Conservation (phyloP, 1,140 invertebrate genomes). For the Zaprionus kolodkinae region DNA sequence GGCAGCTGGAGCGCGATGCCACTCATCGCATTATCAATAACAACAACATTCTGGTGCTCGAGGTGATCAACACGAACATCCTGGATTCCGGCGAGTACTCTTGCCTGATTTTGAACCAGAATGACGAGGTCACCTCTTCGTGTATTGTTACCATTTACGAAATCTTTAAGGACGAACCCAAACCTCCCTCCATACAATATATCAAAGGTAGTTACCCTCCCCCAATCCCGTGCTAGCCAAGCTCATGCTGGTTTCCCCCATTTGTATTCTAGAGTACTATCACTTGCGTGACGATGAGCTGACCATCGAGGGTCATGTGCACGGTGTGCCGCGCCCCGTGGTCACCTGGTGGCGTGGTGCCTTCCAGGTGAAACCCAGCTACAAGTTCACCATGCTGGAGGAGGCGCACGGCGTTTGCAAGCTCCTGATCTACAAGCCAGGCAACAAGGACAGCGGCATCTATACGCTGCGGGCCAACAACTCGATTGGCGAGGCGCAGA, state of each 20-base stretch:
- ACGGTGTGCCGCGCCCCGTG: constrained; percentile 75
- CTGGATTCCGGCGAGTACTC: constrained; percentile 90
- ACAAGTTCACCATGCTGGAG: constrained; percentile 82
- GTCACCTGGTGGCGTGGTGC: constrained; percentile 79
- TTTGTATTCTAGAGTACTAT: constrained; percentile 76
- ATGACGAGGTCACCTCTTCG: constrained; percentile 89
- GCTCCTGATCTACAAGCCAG: constrained; percentile 87
- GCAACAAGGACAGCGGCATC: constrained; percentile 86
- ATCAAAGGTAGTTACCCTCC: constrained; percentile 71
- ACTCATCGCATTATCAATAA: constrained; percentile 86
- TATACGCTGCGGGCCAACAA: constrained; percentile 88
- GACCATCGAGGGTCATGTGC: constrained; percentile 79
- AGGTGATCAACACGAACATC: constrained; percentile 88
- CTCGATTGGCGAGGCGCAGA: constrained; percentile 87
- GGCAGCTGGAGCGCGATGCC: constrained; percentile 85
- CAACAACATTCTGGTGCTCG: constrained; percentile 91
- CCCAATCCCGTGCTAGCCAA: not conserved
- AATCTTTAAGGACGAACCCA: constrained; percentile 83
- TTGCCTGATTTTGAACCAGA: constrained; percentile 90
- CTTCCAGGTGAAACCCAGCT: constrained; percentile 77
- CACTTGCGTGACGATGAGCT: constrained; percentile 82
- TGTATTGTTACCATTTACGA: constrained; percentile 85
- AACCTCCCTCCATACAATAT: constrained; percentile 79
- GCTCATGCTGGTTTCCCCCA: constrained; percentile 6
- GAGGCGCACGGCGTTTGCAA: constrained; percentile 83